Percentiles rank a stretch among this genome's conserved stretches.
phyloP scores from a whole-genome alignment of 2,113 vertebrate species.

The Sigmodon hispidus region DNA sequence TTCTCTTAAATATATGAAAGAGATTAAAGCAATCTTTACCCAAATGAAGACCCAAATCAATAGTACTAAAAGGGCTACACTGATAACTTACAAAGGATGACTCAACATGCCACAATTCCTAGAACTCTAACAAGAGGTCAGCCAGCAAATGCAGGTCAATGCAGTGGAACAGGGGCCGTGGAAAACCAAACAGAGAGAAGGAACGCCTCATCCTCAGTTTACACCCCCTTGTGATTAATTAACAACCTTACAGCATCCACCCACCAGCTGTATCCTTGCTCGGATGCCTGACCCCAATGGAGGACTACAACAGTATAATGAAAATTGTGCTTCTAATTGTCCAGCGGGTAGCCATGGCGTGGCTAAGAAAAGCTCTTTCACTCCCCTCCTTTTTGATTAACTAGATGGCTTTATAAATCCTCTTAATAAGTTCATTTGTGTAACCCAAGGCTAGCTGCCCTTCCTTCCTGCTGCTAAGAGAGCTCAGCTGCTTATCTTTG shows the following conservation, averaged over 20 bases:
- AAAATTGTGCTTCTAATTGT: constrained; percentile 80
- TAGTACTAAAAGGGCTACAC: constrained; percentile 10
- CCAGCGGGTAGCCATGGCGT: constrained; percentile 59
- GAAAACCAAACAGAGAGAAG: constrained; percentile 56
- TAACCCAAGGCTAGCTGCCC: constrained; percentile 66
- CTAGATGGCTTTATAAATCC: constrained; percentile 67
- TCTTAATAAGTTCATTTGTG: constrained; percentile 73
- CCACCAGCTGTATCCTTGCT: constrained; percentile 72
- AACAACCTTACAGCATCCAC: constrained; percentile 65
- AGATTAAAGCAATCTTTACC: constrained; percentile 12
- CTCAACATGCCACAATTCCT: neutral
- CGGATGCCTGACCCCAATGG: constrained; percentile 62
- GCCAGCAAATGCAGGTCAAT: constrained; percentile 31
- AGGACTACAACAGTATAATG: constrained; percentile 64
- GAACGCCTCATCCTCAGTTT: neutral
- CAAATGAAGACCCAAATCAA: neutral
- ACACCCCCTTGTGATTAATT: constrained; percentile 77
- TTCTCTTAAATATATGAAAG: constrained; percentile 29
- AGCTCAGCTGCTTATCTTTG: constrained; percentile 70
- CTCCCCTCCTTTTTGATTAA: constrained; percentile 76
- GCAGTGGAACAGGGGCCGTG: constrained; percentile 58
- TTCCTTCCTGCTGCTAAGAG: constrained; percentile 56
- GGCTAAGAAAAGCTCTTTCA: constrained; percentile 70
- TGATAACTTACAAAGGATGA: constrained; percentile 47
- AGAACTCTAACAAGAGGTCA: constrained; percentile 67